These are phyloP conservation scores for Ferdinandea cuprea DNA, from an alignment of 2,888 invertebrate species.

Conservation along the genomic window DNA sequence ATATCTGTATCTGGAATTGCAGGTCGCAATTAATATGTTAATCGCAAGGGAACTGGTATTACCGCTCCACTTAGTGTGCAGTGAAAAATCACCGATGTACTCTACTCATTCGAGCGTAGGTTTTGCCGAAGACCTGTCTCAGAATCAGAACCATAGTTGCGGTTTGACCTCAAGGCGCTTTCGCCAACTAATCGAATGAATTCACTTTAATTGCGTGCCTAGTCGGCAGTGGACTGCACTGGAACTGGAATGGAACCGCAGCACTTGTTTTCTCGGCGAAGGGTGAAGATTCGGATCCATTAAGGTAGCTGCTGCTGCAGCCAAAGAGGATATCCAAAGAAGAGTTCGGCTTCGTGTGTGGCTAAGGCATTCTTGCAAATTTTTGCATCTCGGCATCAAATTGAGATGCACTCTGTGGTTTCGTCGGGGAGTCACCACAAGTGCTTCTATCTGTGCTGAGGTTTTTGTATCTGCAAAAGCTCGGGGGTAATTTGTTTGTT, in stretches of 20 bases:
- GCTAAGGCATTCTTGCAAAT: constrained; percentile 70
- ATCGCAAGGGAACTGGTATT: constrained; percentile 58
- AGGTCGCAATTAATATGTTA: constrained; percentile 72
- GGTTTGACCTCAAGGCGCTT: constrained; percentile 55
- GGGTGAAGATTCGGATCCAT: constrained; percentile 38
- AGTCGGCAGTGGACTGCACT: no score
- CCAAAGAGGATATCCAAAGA: constrained; percentile 18
- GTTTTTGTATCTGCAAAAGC: constrained; percentile 36
- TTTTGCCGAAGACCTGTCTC: constrained; percentile 15
- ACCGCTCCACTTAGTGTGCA: constrained; percentile 37
- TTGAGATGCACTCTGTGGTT: constrained; percentile 59
- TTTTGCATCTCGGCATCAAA: constrained; percentile 68
- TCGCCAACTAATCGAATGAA: constrained; percentile 65
- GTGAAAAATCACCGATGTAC: constrained; percentile 20
- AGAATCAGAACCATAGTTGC: constrained; percentile 16
- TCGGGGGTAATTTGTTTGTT: constrained; percentile 55
- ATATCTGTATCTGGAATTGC: constrained; percentile 65
- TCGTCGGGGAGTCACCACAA: background rate
- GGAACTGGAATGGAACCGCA: no score
- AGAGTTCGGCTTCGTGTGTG: constrained; percentile 68
- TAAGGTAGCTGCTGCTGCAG: constrained; percentile 37
- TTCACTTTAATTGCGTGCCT: constrained; percentile 65
- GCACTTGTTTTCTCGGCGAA: constrained; percentile 10
- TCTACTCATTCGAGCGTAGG: constrained; percentile 26
- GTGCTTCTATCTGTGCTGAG: constrained; percentile 5